Evolutionary conservation across 1,140 invertebrate species (phyloP).

Genomic region (Penaeus chinensis): DNA sequence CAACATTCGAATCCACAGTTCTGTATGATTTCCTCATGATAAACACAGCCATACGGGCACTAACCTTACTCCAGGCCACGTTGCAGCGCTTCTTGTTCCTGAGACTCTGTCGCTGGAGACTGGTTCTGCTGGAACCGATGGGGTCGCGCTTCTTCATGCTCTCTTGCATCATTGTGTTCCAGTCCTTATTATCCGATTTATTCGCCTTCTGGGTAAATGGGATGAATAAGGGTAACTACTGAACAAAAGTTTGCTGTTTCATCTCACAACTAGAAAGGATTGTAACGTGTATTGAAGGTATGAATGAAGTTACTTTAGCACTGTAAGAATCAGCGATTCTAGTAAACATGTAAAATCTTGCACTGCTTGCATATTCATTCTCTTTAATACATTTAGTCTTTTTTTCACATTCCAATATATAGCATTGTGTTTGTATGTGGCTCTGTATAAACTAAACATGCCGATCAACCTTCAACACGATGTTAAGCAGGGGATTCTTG

Average conservation of each 20-base stretch:
- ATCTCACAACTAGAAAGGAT: neutral
- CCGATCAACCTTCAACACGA: constrained; percentile 68
- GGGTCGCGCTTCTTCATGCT: constrained; percentile 78
- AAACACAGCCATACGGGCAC: neutral
- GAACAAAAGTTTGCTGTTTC: constrained; percentile 7
- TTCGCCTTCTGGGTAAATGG: constrained; percentile 1
- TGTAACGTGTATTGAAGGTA: neutral
- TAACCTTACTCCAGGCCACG: constrained; percentile 19
- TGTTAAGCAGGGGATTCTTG: constrained; percentile 83
- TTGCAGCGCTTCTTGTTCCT: constrained; percentile 23
- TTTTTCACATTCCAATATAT: neutral
- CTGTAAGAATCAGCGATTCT: constrained; percentile 60
- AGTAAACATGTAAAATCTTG: neutral
- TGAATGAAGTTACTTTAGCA: neutral
- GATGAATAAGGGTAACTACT: neutral
- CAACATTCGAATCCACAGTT: neutral
- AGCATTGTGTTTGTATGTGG: neutral
- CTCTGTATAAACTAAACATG: neutral
- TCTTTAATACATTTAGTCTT: neutral
- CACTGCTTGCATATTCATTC: neutral
- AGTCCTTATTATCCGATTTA: constrained; percentile 77
- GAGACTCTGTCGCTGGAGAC: constrained; percentile 68
- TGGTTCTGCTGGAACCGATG: constrained; percentile 79
- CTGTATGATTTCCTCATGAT: no score
- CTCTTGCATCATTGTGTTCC: constrained; percentile 83